A percentile compares a stretch with the other conserved stretches of the same genome.
Conservation (phyloP, 2,113 vertebrate species). For the Scomber colias region DNA sequence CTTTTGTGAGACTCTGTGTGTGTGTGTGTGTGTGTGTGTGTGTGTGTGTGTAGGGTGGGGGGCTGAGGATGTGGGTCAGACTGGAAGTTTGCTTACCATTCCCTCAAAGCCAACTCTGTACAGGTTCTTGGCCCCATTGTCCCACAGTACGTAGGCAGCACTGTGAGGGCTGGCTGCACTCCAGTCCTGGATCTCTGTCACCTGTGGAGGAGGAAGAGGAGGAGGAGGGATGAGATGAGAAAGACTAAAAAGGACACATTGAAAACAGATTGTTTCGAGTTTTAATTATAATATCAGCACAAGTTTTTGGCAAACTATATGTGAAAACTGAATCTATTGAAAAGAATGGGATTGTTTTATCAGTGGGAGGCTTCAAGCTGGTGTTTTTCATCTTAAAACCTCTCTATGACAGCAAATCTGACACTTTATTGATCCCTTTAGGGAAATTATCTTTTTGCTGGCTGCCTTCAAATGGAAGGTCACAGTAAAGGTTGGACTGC, state of each 20-base stretch:
- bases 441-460: conserved; percentile 1
- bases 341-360: not conserved
- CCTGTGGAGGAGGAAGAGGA: conserved; percentile 80
- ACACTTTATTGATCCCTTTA: conserved; percentile 19
- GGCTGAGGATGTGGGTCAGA: conserved; percentile 27
- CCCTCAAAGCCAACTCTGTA: conserved; percentile 99
- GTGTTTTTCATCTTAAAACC: conserved; percentile 20
- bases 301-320: not conserved
- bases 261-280: not conserved
- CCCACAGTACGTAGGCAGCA: conserved; percentile 98
- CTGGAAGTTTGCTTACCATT: conserved; percentile 91
- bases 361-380: not conserved
- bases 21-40: conserved; percentile 24
- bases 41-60: conserved; percentile 1
- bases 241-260: conserved; percentile 8
- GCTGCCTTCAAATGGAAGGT: conserved; percentile 12
- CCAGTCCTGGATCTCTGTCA: conserved; percentile 99
- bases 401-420: not conserved
- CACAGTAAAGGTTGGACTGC: conserved; percentile 8
- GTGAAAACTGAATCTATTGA: conserved; percentile 1
- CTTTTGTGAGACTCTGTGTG: conserved; percentile 49
- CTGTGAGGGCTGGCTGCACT: conserved; percentile 98
- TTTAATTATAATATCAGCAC: not conserved
- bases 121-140: conserved; percentile 99
- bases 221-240: conserved; percentile 10